Evolutionary conservation across 2,113 vertebrate species (phyloP).

Genomic region (Triplophysa tibetana): DNA sequence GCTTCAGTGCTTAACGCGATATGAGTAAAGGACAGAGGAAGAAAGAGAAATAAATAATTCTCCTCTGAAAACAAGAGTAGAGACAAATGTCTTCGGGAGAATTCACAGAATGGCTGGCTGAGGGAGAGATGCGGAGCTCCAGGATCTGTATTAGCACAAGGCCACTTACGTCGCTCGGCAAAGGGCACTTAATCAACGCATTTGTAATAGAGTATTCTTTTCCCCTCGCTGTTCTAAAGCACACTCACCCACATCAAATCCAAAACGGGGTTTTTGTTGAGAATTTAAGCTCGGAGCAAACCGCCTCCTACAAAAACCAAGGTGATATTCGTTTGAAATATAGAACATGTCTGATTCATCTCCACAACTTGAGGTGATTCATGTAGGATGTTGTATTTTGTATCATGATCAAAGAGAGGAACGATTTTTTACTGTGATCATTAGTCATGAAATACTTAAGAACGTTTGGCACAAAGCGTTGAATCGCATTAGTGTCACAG

Average conservation of each 20-base stretch:
- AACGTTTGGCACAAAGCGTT: not conserved
- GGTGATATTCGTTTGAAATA: slow-evolving; percentile 19
- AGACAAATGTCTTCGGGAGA: slow-evolving; percentile 69
- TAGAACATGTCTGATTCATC: slow-evolving; percentile 10
- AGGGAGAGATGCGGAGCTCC: slow-evolving; percentile 51
- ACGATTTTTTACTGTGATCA: not conserved
- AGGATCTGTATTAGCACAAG: slow-evolving; percentile 65
- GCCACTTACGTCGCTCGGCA: slow-evolving; percentile 66
- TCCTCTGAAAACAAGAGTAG: slow-evolving; percentile 61
- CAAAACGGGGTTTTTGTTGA: slow-evolving; percentile 18
- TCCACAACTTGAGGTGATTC: not conserved
- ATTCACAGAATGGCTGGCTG: slow-evolving; percentile 57
- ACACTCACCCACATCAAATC: slow-evolving; percentile 58
- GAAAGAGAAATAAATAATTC: slow-evolving; percentile 59
- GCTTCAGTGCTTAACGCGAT: slow-evolving; percentile 60
- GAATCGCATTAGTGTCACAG: slow-evolving; percentile 27
- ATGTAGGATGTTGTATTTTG: slow-evolving; percentile 20
- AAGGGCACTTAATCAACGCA: slow-evolving; percentile 72
- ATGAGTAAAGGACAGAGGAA: slow-evolving; percentile 56
- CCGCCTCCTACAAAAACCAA: slow-evolving; percentile 47
- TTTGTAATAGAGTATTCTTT: slow-evolving; percentile 70
- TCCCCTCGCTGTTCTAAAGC: slow-evolving; percentile 54
- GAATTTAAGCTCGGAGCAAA: slow-evolving; percentile 57
- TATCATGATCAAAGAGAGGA: slow-evolving; percentile 24
- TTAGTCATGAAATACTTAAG: slow-evolving; percentile 16